Base-by-base conservation (phyloP, 2,888 invertebrate genomes). In the Luperina nickerlii region DNA sequence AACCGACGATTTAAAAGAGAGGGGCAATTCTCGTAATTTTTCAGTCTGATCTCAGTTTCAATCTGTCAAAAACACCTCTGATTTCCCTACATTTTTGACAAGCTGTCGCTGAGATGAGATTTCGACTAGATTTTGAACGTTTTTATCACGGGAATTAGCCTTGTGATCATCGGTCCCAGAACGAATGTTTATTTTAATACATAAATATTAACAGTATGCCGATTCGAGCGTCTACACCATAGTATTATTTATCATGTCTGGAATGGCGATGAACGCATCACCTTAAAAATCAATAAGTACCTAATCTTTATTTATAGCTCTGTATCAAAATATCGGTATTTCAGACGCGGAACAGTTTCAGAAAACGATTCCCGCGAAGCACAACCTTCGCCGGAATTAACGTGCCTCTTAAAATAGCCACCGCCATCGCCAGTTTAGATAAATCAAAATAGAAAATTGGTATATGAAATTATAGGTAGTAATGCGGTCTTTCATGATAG, bases 371-470 rank as follows among this genome's bases (percentile, higher is more conserved):
- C 15, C 63, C 76, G 11, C 32, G 57, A 74, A 51, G 73, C 24
- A 15, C 38, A 68, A 84, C 86, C 57, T 84, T 76, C 62, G 62
- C 7, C 74, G 72, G 72, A 81, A 84, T 85, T 76, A 82, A 62
- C 69, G 74, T 48, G 66, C 13, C 27, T 79, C 83, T 74, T 70
- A 82, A 84, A 88, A 89, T 88, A 89, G 81, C 84, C 73, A 71
- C 83, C 68, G 78, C 45, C 38, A 4, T 38, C 32, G 32, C 38
- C 62, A 77, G 78, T 82, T 86, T 83, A 79, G 69, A 87, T 88
- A 83, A 85, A 84, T 88, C 77, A 81, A 88, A 88, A 88, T 84
- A 82, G 83, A 86, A 79, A 77, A 73, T 72, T 78, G 32, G 75
- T 67, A 68, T 86, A 87, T 83, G 86, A 82, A 85, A 76, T 77